phyloP scores from a whole-genome alignment of 2,113 vertebrate species.

The Dicerorhinus sumatrensis region DNA sequence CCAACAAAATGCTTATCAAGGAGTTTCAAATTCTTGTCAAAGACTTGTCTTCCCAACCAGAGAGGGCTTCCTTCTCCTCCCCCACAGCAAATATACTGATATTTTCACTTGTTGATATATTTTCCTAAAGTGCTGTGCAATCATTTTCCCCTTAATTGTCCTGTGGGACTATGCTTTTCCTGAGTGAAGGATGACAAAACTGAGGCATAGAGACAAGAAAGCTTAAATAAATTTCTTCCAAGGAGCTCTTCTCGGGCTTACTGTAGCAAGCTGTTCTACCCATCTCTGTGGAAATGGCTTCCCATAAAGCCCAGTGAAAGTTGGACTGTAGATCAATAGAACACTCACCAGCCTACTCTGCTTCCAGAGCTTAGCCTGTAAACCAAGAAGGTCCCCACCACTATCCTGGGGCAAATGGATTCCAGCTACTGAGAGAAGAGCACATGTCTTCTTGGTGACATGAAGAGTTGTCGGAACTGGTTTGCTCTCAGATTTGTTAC shows the following conservation, averaged over 20 bases:
- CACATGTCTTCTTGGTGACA: too few species aligned
- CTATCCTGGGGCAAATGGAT: not conserved
- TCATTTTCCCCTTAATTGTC: not conserved
- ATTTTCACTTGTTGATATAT: not conserved
- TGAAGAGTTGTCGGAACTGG: not conserved
- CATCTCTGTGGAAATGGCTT: not conserved
- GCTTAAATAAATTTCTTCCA: not conserved
- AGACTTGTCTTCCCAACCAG: not conserved
- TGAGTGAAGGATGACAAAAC: not conserved
- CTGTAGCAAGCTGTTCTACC: accelerated
- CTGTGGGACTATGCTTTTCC: not conserved
- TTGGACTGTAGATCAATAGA: not conserved
- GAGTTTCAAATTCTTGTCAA: not conserved
- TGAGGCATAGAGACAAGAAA: not conserved
- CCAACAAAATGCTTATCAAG: slow-evolving; percentile 44
- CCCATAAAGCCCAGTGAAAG: not conserved
- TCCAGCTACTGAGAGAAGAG: not conserved
- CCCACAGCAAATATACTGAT: not conserved
- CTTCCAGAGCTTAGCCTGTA: not conserved
- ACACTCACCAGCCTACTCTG: too few species aligned
- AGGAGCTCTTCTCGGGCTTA: not conserved
- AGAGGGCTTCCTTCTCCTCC: not conserved
- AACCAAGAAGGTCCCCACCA: too few species aligned
- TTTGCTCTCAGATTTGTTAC: not conserved
- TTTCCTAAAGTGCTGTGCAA: not conserved